These are phyloP conservation scores for Octopus sinensis DNA, from an alignment of 1,140 invertebrate species.

Conservation along the genomic window DNA sequence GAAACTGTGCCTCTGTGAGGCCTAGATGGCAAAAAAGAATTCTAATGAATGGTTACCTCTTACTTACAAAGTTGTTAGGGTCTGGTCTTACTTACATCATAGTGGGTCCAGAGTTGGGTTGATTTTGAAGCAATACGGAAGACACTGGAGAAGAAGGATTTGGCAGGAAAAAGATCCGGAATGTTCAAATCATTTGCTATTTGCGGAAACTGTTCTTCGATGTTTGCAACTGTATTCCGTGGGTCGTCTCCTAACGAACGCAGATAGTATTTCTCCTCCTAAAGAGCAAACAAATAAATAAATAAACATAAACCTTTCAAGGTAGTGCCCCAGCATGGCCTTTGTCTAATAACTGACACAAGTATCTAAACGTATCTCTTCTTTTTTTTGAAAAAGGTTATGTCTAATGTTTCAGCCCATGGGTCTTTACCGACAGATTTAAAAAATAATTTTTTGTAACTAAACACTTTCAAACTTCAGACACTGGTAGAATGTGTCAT, in stretches of 20 bases:
- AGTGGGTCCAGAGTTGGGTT: slow-evolving; percentile 66
- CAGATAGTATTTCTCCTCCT: slow-evolving; percentile 63
- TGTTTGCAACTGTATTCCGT: slow-evolving; percentile 62
- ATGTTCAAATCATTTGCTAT: slow-evolving; percentile 59
- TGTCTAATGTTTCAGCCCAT: not conserved
- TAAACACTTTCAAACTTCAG: not conserved
- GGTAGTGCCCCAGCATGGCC: not conserved
- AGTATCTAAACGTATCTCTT: not conserved
- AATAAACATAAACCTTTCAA: not conserved
- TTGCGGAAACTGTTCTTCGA: slow-evolving; percentile 58
- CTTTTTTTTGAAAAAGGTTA: not conserved
- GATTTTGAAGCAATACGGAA: slow-evolving; percentile 62
- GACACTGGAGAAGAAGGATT: slow-evolving; percentile 64
- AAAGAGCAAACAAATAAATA: slow-evolving; percentile 9
- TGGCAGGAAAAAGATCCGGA: slow-evolving; percentile 57
- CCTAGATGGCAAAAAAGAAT: not conserved
- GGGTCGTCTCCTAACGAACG: slow-evolving; percentile 62
- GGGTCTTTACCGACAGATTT: not conserved
- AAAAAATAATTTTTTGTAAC: not conserved
- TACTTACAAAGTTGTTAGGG: not conserved
- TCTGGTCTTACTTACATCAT: slow-evolving; percentile 58
- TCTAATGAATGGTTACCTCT: not conserved
- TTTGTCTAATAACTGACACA: not conserved
- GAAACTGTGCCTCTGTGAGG: not conserved
- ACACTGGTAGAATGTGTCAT: too few species aligned